Conservation (phyloP, 2,888 invertebrate species). For the Phengaris arion region DNA sequence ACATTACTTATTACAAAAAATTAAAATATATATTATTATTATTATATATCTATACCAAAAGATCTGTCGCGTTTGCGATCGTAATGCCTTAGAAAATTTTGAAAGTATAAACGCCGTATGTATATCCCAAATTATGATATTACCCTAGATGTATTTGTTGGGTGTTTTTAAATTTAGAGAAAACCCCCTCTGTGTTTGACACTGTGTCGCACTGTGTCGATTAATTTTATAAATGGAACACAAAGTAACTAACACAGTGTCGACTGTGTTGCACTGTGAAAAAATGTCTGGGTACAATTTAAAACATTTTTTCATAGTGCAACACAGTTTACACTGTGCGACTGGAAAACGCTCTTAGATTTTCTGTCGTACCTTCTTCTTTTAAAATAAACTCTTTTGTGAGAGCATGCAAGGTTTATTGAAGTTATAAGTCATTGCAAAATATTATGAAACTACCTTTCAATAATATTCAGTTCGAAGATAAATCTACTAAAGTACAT, state of each 20-base stretch:
- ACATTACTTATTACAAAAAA: constrained; percentile 5
- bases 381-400: not conserved
- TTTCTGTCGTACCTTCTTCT: not conserved
- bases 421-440: not conserved
- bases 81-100: constrained; percentile 66
- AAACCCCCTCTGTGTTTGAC: too few relatives aligned
- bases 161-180: too few relatives aligned
- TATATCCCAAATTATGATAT: not conserved
- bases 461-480: constrained; percentile 4
- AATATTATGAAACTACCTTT: not conserved
- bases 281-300: too few relatives aligned
- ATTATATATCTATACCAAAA: constrained; percentile 42
- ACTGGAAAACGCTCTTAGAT: not conserved
- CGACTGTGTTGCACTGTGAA: too few relatives aligned
- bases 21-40: not conserved
- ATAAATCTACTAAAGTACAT: not conserved
- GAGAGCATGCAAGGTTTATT: not conserved
- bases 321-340: too few relatives aligned
- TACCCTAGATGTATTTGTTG: not conserved
- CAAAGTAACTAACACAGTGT: too few relatives aligned
- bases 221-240: too few relatives aligned
- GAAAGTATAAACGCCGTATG: constrained; percentile 37
- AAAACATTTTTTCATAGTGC: too few relatives aligned
- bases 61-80: constrained; percentile 49
- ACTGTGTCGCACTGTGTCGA: too few relatives aligned